These are phyloP conservation scores for Himalopsyche japonica DNA, from an alignment of 2,888 invertebrate genomes.

Conservation along the genomic window DNA sequence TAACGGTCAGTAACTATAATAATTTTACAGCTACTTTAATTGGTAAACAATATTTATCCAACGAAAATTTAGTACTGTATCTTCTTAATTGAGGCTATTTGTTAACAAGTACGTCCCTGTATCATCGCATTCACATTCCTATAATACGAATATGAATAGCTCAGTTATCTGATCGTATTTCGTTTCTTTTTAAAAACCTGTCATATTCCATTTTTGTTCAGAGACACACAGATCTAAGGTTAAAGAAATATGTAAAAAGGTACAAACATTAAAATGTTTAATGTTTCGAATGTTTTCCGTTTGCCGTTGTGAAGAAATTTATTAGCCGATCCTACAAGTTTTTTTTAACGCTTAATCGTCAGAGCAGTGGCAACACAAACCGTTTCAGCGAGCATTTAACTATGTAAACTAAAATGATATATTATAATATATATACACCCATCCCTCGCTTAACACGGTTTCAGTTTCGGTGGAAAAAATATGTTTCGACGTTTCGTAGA, in stretches of 20 bases:
- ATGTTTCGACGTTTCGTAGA: too few species aligned
- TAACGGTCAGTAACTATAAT: too few species aligned
- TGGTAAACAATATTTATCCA: too few species aligned
- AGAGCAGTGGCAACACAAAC: not conserved
- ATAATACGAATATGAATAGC: constrained; percentile 30
- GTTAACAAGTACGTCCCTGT: not conserved
- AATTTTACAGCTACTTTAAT: too few species aligned
- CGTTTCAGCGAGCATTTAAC: not conserved
- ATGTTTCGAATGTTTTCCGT: constrained; percentile 2
- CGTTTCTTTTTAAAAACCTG: constrained; percentile 30
- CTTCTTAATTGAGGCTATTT: not conserved
- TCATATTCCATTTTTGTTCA: constrained; percentile 37
- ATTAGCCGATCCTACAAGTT: not conserved
- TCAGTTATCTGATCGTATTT: constrained; percentile 37
- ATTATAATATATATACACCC: too few species aligned
- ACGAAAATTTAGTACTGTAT: not conserved
- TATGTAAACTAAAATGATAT: not conserved
- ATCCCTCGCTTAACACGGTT: too few species aligned
- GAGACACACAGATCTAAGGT: constrained; percentile 13
- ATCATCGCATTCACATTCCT: constrained; percentile 28
- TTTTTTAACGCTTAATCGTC: not conserved
- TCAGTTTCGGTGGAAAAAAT: too few species aligned
- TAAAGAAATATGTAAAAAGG: constrained; percentile 11
- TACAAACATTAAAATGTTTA: not conserved
- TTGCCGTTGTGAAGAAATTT: not conserved